Evolutionary conservation across 2,888 invertebrate genomes (phyloP), one percentile per base, ranked within the genome.

Genomic region (Limnephilus lunatus): DNA sequence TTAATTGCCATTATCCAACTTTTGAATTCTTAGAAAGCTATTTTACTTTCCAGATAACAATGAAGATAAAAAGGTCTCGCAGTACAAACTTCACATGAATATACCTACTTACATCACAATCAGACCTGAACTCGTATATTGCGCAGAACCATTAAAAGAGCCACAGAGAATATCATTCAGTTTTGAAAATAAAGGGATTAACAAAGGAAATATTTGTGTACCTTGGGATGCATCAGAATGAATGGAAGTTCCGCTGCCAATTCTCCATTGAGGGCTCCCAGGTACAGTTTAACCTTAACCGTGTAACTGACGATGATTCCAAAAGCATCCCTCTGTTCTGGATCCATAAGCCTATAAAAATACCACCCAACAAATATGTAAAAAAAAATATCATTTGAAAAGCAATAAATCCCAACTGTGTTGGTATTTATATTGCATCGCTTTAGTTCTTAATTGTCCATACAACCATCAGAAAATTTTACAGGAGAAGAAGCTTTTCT

Each of bases 261-360:
- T 96, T 99, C 99, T 9, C 99, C 99, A 93, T 98, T 98, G 94
- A 99, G 96, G 88, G 99, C 98, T 32, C 98, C 99, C 94, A 99
- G 97, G 95, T 98, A 99, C 90, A 99, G 96, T 95, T 99, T 99
- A 90, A 99, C 98, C 96, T 99, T 99, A 81, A 98, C 98, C 92
- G 98, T 98, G 96, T 99, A 99, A 82, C 99, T 99, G 19, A 99
- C 99, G 94, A 99, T 98, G 94, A 99, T 99, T 93, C 99, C 99
- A 95, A 99, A 98, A 90, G 98, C 98, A 95, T 99, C 99, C 93
- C 98, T 97, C 94, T 98, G 97, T 94, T 98, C 98, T 19, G 98
- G 97, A 93, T 96, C 96, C 94, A 96, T 94, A 94, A 96, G 92
- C 91, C 96, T 96, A n/a, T 19, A 90, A 90, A 85, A 83, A 90